phyloP scores from a whole-genome alignment of 2,113 vertebrate species.

The Phrynosoma blainvillii region DNA sequence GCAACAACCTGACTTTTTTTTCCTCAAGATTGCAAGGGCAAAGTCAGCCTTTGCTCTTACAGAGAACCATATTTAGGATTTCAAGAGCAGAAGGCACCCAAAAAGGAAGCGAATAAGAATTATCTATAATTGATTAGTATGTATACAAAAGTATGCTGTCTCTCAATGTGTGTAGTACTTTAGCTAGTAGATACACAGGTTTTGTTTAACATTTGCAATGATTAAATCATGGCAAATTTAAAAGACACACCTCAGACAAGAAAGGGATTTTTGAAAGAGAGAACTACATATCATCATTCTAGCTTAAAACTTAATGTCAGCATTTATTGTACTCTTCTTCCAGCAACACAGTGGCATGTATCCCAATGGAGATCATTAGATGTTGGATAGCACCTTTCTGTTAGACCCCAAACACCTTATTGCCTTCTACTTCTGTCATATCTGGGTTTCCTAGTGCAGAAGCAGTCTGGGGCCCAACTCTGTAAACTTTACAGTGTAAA shows the following conservation, averaged over 20 bases:
- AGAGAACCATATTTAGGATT: background rate
- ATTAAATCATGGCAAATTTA: background rate
- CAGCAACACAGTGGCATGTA: background rate
- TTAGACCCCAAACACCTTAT: constrained; percentile 22
- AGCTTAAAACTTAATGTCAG: background rate
- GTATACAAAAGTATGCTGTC: background rate
- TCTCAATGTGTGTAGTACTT: background rate
- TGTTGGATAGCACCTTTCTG: constrained; percentile 19
- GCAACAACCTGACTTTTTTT: background rate
- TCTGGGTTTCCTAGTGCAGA: background rate
- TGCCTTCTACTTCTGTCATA: constrained; percentile 18
- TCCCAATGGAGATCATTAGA: background rate
- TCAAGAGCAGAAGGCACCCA: background rate
- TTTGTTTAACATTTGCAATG: background rate
- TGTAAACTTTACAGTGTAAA: background rate
- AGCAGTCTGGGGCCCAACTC: background rate
- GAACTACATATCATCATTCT: constrained; percentile 5
- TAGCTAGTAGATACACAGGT: background rate
- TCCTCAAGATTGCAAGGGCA: background rate
- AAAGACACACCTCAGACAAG: constrained; percentile 4
- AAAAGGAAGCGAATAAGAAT: background rate
- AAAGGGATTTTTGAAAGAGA: background rate
- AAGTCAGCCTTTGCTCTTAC: background rate
- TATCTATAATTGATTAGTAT: background rate
- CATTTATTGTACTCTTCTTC: background rate